A percentile compares a stretch with the other conserved stretches of the same genome.
Evolutionary conservation across 2,113 vertebrate genomes (phyloP).

Genomic region (Pantherophis guttatus): DNA sequence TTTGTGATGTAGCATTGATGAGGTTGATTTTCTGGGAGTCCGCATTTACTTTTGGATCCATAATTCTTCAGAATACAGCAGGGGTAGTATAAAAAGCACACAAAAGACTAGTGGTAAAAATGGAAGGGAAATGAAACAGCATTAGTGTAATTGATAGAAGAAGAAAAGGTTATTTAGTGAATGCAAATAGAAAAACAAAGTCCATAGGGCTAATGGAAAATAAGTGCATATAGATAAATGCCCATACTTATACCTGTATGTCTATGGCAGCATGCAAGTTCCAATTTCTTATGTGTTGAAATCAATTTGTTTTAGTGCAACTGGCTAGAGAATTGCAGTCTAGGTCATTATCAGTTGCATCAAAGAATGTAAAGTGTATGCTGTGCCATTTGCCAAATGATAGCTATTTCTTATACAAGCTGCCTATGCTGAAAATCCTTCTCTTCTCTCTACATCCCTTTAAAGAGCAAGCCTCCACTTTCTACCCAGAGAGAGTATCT

Average conservation of each 20-base stretch:
- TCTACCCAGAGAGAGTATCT: slow-evolving; percentile 60
- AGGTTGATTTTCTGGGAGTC: slow-evolving; percentile 56
- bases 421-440: slow-evolving; percentile 54
- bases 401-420: slow-evolving; percentile 73
- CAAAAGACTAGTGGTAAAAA: slow-evolving; percentile 42
- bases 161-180: slow-evolving; percentile 25
- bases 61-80: slow-evolving; percentile 46
- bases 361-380: slow-evolving; percentile 72
- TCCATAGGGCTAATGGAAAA: slow-evolving; percentile 10
- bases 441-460: slow-evolving; percentile 65
- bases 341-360: slow-evolving; percentile 71
- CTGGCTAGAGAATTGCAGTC: not conserved
- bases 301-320: not conserved
- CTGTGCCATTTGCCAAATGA: slow-evolving; percentile 73
- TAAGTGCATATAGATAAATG: slow-evolving; percentile 17
- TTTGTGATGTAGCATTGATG: slow-evolving; percentile 40
- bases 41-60: slow-evolving; percentile 55
- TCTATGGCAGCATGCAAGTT: not conserved
- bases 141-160: slow-evolving; percentile 30
- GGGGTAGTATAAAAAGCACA: slow-evolving; percentile 40
- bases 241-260: not conserved
- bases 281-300: not conserved
- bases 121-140: slow-evolving; percentile 36
- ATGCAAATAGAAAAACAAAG: slow-evolving; percentile 37
- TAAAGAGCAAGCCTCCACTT: slow-evolving; percentile 65